Percentiles rank a stretch among this genome's conserved stretches.
Conservation (phyloP, 2,888 invertebrate species). For the Chalcosyrphus nemorum region DNA sequence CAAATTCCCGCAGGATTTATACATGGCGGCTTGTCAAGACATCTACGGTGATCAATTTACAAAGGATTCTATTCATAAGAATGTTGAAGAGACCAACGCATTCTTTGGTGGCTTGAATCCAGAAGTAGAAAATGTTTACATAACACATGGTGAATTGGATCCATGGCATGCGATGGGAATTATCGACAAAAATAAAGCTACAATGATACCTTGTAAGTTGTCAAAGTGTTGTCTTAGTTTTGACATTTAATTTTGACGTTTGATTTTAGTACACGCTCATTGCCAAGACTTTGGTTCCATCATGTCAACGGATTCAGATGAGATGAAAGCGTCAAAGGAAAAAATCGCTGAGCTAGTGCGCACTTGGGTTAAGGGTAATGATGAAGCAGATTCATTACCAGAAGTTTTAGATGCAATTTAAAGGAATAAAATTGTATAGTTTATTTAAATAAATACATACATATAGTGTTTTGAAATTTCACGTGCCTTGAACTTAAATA, state of each 20-base stretch:
- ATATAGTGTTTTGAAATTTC: too few relatives aligned
- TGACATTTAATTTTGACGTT: background rate
- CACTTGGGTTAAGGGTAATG: constrained; percentile 75
- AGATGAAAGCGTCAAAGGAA: constrained; percentile 78
- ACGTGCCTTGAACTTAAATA: too few relatives aligned
- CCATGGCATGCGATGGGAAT: constrained; percentile 84
- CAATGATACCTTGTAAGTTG: constrained; percentile 78
- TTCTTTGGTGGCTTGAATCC: constrained; percentile 82
- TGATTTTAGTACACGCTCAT: constrained; percentile 77
- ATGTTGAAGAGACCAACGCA: constrained; percentile 80
- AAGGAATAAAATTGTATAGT: too few relatives aligned
- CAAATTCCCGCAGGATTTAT: constrained; percentile 77
- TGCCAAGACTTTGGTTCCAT: constrained; percentile 80
- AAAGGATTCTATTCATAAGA: constrained; percentile 75
- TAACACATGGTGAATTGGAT: constrained; percentile 84
- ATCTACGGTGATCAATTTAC: constrained; percentile 76
- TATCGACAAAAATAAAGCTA: constrained; percentile 77
- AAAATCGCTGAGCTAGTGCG: constrained; percentile 78
- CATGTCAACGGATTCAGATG: constrained; percentile 75
- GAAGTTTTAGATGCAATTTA: background rate
- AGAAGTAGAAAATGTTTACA: constrained; percentile 83
- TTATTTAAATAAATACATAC: too few relatives aligned
- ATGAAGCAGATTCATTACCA: background rate
- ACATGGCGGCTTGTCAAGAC: constrained; percentile 77
- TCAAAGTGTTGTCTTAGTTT: too few relatives aligned